A percentile compares a stretch with the other conserved stretches of the same genome.
These are phyloP conservation scores for Poicephalus gulielmi DNA, from an alignment of 2,113 vertebrate species.

Conservation along the genomic window DNA sequence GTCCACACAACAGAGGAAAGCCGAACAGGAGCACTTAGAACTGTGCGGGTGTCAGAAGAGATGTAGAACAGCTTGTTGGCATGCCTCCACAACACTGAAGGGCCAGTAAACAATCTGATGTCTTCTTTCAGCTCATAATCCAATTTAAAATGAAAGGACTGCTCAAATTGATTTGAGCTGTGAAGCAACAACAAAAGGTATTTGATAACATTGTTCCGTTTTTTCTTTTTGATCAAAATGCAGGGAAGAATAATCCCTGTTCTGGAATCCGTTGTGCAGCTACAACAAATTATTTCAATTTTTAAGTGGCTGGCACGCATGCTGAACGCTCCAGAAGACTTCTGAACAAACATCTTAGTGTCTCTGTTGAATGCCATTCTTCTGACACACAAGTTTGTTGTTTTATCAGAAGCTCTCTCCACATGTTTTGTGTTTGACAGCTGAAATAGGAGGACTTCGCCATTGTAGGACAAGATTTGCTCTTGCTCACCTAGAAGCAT, in stretches of 20 bases:
- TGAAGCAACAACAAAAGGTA: constrained; percentile 81
- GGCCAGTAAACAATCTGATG: constrained; percentile 81
- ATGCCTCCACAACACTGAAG: constrained; percentile 85
- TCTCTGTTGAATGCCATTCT: constrained; percentile 76
- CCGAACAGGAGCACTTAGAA: constrained; percentile 74
- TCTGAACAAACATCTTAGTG: constrained; percentile 73
- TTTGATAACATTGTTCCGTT: constrained; percentile 39
- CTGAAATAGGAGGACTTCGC: constrained; percentile 82
- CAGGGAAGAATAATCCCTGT: constrained; percentile 78
- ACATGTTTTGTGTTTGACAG: constrained; percentile 41
- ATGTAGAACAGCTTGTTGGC: constrained; percentile 71
- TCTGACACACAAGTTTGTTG: constrained; percentile 64
- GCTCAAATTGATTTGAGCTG: constrained; percentile 72
- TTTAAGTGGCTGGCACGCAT: constrained; percentile 41
- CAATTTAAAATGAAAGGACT: constrained; percentile 76
- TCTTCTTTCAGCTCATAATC: constrained; percentile 75
- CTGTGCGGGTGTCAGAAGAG: constrained; percentile 61
- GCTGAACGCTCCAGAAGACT: constrained; percentile 63
- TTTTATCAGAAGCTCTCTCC: constrained; percentile 8
- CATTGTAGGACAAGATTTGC: constrained; percentile 74
- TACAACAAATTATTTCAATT: constrained; percentile 75
- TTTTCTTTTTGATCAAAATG: constrained; percentile 73
- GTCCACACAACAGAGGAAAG: constrained; percentile 77
- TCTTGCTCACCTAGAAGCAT: constrained; percentile 55
- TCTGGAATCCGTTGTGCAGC: constrained; percentile 71